Evolutionary conservation across 2,797 vertebrate genomes (phyloP).

Genomic region (Onychomys torridus): DNA sequence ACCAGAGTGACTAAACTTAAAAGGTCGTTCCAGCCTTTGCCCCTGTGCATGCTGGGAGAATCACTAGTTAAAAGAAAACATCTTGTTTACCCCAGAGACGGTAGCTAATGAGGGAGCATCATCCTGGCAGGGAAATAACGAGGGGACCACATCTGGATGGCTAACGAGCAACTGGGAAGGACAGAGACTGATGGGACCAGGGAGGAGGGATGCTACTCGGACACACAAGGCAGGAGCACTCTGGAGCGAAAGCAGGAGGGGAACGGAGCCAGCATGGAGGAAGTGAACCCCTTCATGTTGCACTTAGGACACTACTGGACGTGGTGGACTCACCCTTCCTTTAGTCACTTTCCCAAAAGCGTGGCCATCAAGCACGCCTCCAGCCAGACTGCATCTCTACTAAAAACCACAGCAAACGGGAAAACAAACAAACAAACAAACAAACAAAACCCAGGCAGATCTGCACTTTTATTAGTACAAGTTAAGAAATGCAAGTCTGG

Average conservation of each 20-base stretch:
- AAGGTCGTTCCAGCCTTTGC: not conserved
- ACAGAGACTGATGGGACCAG: not conserved
- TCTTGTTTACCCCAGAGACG: not conserved
- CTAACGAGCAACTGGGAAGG: not conserved
- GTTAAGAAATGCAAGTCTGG: not conserved
- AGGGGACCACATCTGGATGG: not conserved
- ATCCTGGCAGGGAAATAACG: not conserved
- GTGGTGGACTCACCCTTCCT: not conserved
- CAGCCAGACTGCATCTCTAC: not conserved
- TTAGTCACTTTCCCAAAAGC: not conserved
- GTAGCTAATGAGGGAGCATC: not conserved
- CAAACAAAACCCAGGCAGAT: not conserved
- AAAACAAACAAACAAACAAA: no score
- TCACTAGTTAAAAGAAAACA: not conserved
- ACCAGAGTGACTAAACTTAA: not conserved
- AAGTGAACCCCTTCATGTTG: not conserved
- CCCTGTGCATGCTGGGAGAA: not conserved
- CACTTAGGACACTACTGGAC: not conserved
- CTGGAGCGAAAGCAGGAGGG: not conserved
- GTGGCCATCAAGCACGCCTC: not conserved
- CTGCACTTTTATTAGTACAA: not conserved
- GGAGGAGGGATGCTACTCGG: not conserved
- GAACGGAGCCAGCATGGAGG: not conserved
- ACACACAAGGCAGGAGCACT: not conserved
- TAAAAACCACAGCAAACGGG: not conserved